phyloP scores from a whole-genome alignment of 2,113 vertebrate species.

The Steatornis caripensis region DNA sequence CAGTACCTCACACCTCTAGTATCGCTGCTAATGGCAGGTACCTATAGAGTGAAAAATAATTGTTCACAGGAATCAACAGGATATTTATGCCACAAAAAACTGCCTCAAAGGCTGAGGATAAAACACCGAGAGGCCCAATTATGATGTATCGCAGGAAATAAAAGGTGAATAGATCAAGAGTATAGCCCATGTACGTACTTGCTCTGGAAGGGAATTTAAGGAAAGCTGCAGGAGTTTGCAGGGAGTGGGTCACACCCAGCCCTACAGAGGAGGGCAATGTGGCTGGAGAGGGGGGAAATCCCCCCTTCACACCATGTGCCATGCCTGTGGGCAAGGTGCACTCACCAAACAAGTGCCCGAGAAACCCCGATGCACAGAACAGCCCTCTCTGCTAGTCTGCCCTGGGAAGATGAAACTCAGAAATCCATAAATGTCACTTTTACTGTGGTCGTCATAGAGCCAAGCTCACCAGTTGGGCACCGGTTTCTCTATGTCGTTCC shows the following conservation, averaged over 20 bases:
- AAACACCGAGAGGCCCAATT: not conserved
- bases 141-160: not conserved
- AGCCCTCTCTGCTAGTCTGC: not conserved
- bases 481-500: not conserved
- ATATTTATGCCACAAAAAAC: not conserved
- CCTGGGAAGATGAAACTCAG: rapidly evolving
- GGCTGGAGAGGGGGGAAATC: not conserved
- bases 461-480: not conserved
- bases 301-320: not conserved
- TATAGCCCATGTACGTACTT: rapidly evolving
- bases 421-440: not conserved
- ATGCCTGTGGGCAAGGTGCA: not conserved
- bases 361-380: not conserved
- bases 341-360: not conserved
- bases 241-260: not conserved
- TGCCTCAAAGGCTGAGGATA: not conserved
- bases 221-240: not conserved
- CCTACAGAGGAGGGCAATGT: not conserved
- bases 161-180: not conserved
- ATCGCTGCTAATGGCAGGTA: not conserved
- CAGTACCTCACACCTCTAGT: not conserved
- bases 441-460: not conserved
- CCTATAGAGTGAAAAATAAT: not conserved
- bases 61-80: not conserved
- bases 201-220: not conserved